Base-by-base conservation (phyloP, 1,140 invertebrate species). In the Cotesia typhae region DNA sequence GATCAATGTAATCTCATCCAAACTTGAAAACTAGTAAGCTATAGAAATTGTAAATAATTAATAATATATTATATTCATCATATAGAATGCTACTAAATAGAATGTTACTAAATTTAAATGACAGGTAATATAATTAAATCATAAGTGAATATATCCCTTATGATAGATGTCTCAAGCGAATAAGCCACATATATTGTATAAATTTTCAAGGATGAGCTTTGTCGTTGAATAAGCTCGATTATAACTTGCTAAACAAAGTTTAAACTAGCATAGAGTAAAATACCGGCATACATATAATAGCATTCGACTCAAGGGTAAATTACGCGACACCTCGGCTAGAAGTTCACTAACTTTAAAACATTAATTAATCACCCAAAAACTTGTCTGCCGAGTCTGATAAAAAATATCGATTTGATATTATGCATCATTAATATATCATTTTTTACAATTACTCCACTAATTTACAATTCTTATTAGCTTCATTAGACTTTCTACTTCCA, bases 221-320 rank as follows among this genome's bases (percentile, higher is more conserved):
- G 79, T 78, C 78, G 72, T 61, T 65, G 67, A 81, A 81, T 78
- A 78, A 79, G 77, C 79, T 81, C 78, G 79, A 78, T 79, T 80
- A 78, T 51, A 65, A 65, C 41, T 65, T 14, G 14, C 12, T 17
- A 4, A 37, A 65, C 63, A 47, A 65, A 65, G 63, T 65, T 65
- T 20, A 65, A 61, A 51, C 41, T 51, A 47, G 38, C 36, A n/a
- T 14, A 37, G 38, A 28, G 63, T 65, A 37, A 51, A 65, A 65
- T 65, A 20, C 17, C 38, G 20, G 60, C 12, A 28, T 47, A 47
- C 41, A 47, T 65, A 65, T 63, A 38, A 65, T 65, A 65, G 38
- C 38, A 51, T 65, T 65, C 14, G 41, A 51, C 38, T 65, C 63
- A 12, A 37, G 12, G 63, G 14, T 65, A 12, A 65, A 51, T 20